Conservation (phyloP, 2,113 vertebrate genomes). For the Bubo bubo region DNA sequence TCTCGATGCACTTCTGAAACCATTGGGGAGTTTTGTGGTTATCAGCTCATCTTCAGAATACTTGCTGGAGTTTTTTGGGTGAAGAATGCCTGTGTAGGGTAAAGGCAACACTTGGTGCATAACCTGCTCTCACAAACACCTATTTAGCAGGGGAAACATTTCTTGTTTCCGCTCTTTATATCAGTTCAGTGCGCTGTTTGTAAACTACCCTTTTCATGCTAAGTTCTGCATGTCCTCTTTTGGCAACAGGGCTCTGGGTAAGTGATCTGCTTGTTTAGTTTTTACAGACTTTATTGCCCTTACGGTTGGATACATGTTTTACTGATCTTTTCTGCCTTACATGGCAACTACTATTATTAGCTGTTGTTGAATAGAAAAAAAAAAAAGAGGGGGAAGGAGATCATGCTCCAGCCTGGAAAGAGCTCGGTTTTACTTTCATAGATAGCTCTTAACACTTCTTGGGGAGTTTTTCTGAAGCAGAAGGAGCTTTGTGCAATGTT, state of each 20-base stretch:
- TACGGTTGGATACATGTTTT: not conserved
- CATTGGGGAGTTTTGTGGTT: not conserved
- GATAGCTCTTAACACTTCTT: not conserved
- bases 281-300: not conserved
- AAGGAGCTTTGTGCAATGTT: not conserved
- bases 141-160: not conserved
- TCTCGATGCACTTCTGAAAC: not conserved
- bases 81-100: not conserved
- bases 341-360: not conserved
- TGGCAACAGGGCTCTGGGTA: not conserved
- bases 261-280: not conserved
- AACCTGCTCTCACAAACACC: not conserved
- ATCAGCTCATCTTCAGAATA: not conserved
- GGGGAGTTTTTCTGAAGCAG: not conserved
- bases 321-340: not conserved
- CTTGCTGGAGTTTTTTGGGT: not conserved
- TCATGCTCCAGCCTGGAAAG: not conserved
- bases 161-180: not conserved
- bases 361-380: not conserved
- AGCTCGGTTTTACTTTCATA: not conserved
- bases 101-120: not conserved
- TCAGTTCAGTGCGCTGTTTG: not conserved
- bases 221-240: not conserved
- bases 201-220: not conserved
- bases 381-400: not conserved